These are phyloP conservation scores for Sciurus niger DNA, from an alignment of 2,113 vertebrate genomes.

Conservation along the genomic window DNA sequence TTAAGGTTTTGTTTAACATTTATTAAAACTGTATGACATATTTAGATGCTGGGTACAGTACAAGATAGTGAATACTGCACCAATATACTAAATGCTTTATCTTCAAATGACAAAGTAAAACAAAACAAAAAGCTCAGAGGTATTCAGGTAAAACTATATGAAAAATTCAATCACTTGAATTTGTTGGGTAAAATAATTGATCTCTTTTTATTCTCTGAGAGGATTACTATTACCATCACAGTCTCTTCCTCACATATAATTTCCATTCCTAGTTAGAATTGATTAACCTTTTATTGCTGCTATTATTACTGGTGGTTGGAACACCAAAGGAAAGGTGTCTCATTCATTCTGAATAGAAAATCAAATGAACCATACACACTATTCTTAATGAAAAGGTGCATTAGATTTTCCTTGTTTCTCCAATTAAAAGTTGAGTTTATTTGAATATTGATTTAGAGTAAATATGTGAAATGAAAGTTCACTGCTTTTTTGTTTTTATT, in stretches of 20 bases:
- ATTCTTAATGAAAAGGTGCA: conserved; percentile 37
- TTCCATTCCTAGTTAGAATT: conserved; percentile 51
- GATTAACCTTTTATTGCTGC: conserved; percentile 70
- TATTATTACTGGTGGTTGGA: conserved; percentile 42
- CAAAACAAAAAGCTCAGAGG: not conserved
- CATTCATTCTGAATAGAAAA: conserved; percentile 61
- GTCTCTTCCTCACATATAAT: conserved; percentile 32
- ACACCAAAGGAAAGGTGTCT: conserved; percentile 8
- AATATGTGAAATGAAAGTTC: conserved; percentile 43
- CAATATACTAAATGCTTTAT: not conserved
- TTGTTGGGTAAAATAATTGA: not conserved
- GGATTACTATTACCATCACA: not conserved
- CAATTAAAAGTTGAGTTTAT: conserved; percentile 69
- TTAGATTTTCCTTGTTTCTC: conserved; percentile 60
- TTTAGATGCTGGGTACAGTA: not conserved
- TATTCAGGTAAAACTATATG: not conserved
- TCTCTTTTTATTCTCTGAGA: conserved; percentile 50
- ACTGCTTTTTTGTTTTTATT: not conserved
- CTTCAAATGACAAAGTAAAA: not conserved
- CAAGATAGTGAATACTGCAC: not conserved
- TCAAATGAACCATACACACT: conserved; percentile 1
- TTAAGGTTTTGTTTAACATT: conserved; percentile 12
- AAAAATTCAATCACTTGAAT: conserved; percentile 14
- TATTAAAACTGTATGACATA: not conserved
- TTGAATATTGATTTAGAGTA: conserved; percentile 67